These are phyloP conservation scores for Psittacula derbiana DNA, from an alignment of 2,797 vertebrate species.

Conservation along the genomic window DNA sequence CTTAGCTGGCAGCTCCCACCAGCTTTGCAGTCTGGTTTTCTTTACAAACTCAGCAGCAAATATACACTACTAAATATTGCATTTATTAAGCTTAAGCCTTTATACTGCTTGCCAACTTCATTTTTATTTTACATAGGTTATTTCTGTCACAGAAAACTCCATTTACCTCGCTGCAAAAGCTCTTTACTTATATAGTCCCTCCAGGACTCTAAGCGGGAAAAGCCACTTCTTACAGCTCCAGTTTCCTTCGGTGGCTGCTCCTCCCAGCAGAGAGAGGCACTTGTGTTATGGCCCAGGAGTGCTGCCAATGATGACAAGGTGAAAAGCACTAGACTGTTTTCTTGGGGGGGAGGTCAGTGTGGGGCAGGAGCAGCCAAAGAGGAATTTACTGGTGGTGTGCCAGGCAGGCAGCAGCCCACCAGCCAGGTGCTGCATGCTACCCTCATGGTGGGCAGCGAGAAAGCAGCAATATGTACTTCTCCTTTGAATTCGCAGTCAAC, in stretches of 20 bases:
- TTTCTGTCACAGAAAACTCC: slow-evolving; percentile 49
- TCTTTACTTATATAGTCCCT: slow-evolving; percentile 24
- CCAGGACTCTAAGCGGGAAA: slow-evolving; percentile 26
- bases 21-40: slow-evolving; percentile 43
- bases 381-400: not conserved
- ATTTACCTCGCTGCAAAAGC: slow-evolving; percentile 29
- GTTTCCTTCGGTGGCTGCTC: not conserved
- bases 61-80: slow-evolving; percentile 29
- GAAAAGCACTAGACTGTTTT: not conserved
- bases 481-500: not conserved
- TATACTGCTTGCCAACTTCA: slow-evolving; percentile 22
- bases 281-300: not conserved
- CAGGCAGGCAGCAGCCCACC: not conserved
- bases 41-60: slow-evolving; percentile 56
- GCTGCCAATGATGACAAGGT: not conserved
- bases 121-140: slow-evolving; percentile 38
- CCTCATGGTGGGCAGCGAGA: accelerated
- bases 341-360: not conserved
- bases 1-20: not conserved
- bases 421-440: not conserved
- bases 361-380: not conserved
- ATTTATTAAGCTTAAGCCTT: slow-evolving; percentile 51
- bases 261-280: slow-evolving; percentile 12
- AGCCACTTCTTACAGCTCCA: slow-evolving; percentile 32
- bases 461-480: not conserved